A percentile compares a stretch with the other conserved stretches of the same genome.
phyloP scores from a whole-genome alignment of 2,888 invertebrate genomes.

The Slavum lentiscoides region DNA sequence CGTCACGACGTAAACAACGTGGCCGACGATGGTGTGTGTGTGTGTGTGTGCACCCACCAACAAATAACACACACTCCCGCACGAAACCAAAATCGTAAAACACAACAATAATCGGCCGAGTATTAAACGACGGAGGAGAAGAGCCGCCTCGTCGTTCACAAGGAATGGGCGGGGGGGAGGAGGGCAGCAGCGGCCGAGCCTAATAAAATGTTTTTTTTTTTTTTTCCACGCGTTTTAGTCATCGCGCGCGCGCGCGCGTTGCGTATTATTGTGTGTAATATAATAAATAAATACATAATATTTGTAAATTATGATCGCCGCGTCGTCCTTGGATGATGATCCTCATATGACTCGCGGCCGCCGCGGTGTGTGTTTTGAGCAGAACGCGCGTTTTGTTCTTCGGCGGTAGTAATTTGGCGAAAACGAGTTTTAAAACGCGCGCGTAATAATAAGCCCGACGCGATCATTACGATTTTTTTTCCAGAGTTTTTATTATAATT shows the following conservation, averaged over 20 bases:
- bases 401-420: too few relatives aligned
- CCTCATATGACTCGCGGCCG: too few relatives aligned
- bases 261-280: neutral
- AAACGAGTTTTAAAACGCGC: too few relatives aligned
- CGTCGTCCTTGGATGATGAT: constrained; percentile 20
- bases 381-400: too few relatives aligned
- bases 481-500: too few relatives aligned
- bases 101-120: neutral
- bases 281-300: too few relatives aligned
- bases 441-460: too few relatives aligned
- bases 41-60: too few relatives aligned
- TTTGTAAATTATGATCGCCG: neutral
- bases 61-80: neutral
- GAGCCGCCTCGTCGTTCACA: too few relatives aligned
- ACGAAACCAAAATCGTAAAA: constrained; percentile 19
- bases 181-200: constrained; percentile 5
- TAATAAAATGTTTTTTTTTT: constrained; percentile 35
- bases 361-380: too few relatives aligned
- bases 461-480: too few relatives aligned
- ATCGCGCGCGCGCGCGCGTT: neutral
- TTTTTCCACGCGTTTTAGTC: constrained; percentile 29
- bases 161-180: too few relatives aligned
- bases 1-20: neutral
- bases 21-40: neutral
- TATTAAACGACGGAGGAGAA: neutral